phyloP scores from a whole-genome alignment of 2,113 vertebrate genomes.

The Myocastor coypus region DNA sequence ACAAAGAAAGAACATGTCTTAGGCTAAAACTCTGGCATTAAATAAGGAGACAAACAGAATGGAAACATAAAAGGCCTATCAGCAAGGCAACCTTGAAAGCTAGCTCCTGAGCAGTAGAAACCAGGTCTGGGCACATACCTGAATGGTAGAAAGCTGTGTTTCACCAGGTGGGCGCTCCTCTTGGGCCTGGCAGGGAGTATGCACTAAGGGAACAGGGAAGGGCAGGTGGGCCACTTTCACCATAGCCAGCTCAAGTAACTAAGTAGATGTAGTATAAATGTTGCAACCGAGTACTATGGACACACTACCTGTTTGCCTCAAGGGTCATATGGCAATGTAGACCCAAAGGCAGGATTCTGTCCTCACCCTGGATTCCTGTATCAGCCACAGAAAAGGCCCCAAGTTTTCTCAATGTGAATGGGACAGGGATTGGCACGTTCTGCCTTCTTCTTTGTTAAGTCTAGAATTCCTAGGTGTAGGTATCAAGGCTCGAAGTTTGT shows the following conservation, averaged over 20 bases:
- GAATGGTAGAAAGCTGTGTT: conserved; percentile 58
- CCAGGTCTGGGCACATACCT: conserved; percentile 35
- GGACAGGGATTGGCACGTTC: conserved; percentile 68
- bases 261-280: conserved; percentile 97
- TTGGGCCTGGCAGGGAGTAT: conserved; percentile 55
- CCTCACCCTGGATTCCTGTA: conserved; percentile 83
- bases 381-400: conserved; percentile 85
- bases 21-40: conserved; percentile 93
- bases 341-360: conserved; percentile 85
- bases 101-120: conserved; percentile 58
- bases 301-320: conserved; percentile 85
- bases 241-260: conserved; percentile 90
- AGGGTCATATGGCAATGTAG: conserved; percentile 84
- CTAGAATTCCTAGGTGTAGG: conserved; percentile 84
- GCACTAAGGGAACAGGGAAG: conserved; percentile 62
- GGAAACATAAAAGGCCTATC: conserved; percentile 73
- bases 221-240: conserved; percentile 64
- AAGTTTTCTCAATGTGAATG: conserved; percentile 77
- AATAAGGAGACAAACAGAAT: conserved; percentile 83
- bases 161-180: conserved; percentile 26
- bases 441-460: conserved; percentile 79
- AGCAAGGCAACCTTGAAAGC: conserved; percentile 59
- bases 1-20: conserved; percentile 85
- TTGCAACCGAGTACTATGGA: conserved; percentile 88
- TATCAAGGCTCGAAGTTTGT: conserved; percentile 90